Evolutionary conservation across 2,888 invertebrate genomes (phyloP).

Genomic region (Tetragnatha montana): DNA sequence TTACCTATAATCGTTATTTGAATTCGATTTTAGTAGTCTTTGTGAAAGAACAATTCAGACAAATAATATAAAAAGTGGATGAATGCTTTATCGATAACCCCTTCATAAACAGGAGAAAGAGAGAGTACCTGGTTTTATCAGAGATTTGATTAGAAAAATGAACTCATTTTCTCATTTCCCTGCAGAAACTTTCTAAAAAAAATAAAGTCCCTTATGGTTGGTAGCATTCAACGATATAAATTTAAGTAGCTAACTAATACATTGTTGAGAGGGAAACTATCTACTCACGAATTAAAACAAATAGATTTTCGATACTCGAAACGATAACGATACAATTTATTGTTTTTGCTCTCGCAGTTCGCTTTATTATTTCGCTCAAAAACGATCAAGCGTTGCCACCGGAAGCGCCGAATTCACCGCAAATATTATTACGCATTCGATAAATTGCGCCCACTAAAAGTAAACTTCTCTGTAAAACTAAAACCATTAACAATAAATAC

Average conservation of each 20-base stretch:
- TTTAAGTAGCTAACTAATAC: neutral
- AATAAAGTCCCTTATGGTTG: neutral
- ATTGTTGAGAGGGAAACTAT: neutral
- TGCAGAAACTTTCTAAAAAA: neutral
- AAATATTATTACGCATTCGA: constrained; percentile 32
- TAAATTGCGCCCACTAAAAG: constrained; percentile 26
- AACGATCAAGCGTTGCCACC: constrained; percentile 8
- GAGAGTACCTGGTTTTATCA: no score
- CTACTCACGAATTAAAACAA: constrained; percentile 35
- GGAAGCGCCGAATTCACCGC: constrained; percentile 16
- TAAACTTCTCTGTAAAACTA: constrained; percentile 22
- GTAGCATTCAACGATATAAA: neutral
- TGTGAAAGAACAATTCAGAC: no score
- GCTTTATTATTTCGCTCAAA: constrained; percentile 29
- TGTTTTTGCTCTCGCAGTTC: neutral
- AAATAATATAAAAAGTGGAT: no score
- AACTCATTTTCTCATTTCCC: neutral
- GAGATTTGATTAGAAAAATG: neutral
- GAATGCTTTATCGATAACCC: no score
- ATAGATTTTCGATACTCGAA: constrained; percentile 47
- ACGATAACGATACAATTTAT: constrained; percentile 9
- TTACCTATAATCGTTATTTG: no score
- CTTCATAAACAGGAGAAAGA: no score
- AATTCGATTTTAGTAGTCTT: no score
- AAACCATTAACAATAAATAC: constrained; percentile 50